Percentiles rank a stretch among this genome's conserved stretches.
Evolutionary conservation across 2,888 invertebrate species (phyloP).

Genomic region (Fragum sueziense): DNA sequence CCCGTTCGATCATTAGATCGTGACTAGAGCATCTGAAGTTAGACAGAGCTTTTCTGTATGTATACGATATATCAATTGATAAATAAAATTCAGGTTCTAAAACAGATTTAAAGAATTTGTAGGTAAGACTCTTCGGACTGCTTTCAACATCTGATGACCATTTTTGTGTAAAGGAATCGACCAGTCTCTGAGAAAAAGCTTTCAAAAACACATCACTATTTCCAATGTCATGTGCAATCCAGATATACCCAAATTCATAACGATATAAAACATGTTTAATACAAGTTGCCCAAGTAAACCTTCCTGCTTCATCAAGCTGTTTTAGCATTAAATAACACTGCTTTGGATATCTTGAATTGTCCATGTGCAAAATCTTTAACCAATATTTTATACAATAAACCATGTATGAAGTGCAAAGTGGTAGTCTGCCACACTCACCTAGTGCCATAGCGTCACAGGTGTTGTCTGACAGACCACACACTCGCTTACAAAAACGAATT

Average conservation of each 20-base stretch:
- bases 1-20: too few species aligned
- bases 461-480: constrained; percentile 12
- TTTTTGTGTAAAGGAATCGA: constrained; percentile 9
- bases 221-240: constrained; percentile 23
- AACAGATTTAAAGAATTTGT: constrained; percentile 9
- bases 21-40: constrained; percentile 22
- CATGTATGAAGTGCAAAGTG: constrained; percentile 18
- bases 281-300: constrained; percentile 20
- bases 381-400: constrained; percentile 20
- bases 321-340: constrained; percentile 28
- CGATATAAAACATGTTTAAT: constrained; percentile 13
- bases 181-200: constrained; percentile 11
- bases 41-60: constrained; percentile 11
- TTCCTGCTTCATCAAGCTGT: constrained; percentile 16
- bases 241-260: constrained; percentile 27
- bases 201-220: constrained; percentile 16
- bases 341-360: constrained; percentile 25
- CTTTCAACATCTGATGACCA: constrained; percentile 18
- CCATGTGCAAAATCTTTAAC: constrained; percentile 29
- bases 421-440: constrained; percentile 31
- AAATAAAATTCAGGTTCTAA: constrained; percentile 6
- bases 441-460: constrained; percentile 23
- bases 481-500: constrained; percentile 24
- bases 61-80: constrained; percentile 5
- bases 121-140: background rate